Percentiles rank a stretch among this genome's conserved stretches.
Evolutionary conservation across 2,888 invertebrate genomes (phyloP).

Genomic region (Lasioglossum leucozonium): DNA sequence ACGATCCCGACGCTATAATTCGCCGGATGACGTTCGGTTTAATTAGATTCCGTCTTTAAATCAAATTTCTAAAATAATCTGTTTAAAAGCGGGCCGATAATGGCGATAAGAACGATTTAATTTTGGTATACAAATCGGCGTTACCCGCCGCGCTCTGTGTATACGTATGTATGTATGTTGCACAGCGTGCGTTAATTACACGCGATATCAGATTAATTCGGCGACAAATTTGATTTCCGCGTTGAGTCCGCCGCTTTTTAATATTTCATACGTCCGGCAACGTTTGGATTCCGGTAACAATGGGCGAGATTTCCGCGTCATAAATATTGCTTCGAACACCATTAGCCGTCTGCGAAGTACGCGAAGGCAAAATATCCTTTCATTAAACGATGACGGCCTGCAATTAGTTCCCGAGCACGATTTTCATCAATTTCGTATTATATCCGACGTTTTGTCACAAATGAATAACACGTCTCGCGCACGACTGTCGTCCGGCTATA

Average conservation of each 20-base stretch:
- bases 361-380: background rate
- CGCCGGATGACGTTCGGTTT: background rate
- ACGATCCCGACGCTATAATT: background rate
- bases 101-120: constrained; percentile 44
- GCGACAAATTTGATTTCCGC: constrained; percentile 34
- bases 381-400: background rate
- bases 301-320: background rate
- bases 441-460: background rate
- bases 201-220: constrained; percentile 38
- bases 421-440: background rate
- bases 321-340: background rate
- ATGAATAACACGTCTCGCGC: background rate
- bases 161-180: too few species aligned
- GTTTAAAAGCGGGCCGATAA: constrained; percentile 30
- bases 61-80: constrained; percentile 19
- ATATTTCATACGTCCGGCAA: background rate
- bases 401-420: background rate
- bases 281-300: background rate
- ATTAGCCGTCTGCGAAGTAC: background rate
- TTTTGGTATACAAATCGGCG: constrained; percentile 32
- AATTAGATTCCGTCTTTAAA: constrained; percentile 20
- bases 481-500: background rate
- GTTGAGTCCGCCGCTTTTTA: constrained; percentile 34
- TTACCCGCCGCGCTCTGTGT: constrained; percentile 7
- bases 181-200: constrained; percentile 33